Evolutionary conservation across 2,113 vertebrate genomes (phyloP).

Genomic region (Dromas ardeola): DNA sequence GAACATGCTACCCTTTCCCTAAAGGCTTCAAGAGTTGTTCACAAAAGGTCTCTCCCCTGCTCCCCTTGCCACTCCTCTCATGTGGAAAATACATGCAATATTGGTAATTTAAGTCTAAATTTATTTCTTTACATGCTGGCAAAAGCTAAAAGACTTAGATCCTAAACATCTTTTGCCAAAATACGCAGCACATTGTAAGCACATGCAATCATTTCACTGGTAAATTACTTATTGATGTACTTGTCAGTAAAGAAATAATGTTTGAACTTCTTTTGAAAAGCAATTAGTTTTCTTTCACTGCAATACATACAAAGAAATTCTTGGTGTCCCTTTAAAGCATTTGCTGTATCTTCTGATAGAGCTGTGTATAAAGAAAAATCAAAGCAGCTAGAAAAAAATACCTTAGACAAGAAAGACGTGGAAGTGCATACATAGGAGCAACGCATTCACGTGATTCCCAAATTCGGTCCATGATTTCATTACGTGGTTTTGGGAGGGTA

Average conservation of each 20-base stretch:
- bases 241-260: neutral
- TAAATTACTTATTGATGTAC: slow-evolving; percentile 1
- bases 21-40: neutral
- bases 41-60: neutral
- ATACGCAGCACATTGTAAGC: neutral
- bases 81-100: neutral
- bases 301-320: neutral
- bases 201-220: neutral
- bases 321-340: neutral
- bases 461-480: neutral
- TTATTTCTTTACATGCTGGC: neutral
- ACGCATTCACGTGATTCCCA: neutral
- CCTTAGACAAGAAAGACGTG: neutral
- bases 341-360: neutral
- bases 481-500: neutral
- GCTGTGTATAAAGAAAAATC: neutral
- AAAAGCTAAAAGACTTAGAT: slow-evolving; percentile 23
- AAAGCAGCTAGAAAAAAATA: neutral
- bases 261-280: neutral
- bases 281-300: neutral
- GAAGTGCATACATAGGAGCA: neutral
- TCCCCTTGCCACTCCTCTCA: neutral
- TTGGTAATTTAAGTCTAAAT: neutral
- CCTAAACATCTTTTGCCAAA: slow-evolving; percentile 50
- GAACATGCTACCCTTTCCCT: neutral